Conservation (phyloP, 2,797 vertebrate species). For the Glossophaga mutica region DNA sequence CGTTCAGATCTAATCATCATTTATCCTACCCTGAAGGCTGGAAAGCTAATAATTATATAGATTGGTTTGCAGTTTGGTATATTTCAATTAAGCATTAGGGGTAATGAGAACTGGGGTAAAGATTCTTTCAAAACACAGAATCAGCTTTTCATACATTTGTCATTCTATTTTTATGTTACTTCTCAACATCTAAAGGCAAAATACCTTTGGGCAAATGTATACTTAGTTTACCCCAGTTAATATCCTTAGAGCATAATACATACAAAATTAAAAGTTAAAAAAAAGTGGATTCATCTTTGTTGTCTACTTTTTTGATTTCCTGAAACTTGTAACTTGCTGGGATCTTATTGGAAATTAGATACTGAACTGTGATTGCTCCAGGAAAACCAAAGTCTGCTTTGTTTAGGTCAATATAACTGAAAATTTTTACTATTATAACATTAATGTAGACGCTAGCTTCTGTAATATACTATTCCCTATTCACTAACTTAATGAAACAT, state of each 20-base stretch:
- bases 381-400: background rate
- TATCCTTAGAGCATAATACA: background rate
- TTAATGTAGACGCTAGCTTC: background rate
- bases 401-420: background rate
- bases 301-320: background rate
- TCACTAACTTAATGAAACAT: background rate
- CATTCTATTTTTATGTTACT: background rate
- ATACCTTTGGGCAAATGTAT: constrained; percentile 41
- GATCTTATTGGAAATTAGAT: background rate
- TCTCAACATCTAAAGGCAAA: constrained; percentile 61
- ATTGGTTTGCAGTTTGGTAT: constrained; percentile 71
- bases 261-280: background rate
- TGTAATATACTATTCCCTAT: background rate
- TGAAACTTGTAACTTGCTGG: background rate
- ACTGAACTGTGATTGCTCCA: background rate
- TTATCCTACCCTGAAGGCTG: constrained; percentile 73
- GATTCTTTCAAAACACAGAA: constrained; percentile 62
- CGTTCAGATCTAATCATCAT: constrained; percentile 75
- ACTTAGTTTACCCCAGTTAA: background rate
- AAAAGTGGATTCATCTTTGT: background rate
- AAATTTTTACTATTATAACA: background rate
- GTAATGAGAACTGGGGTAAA: constrained; percentile 75
- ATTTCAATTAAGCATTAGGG: constrained; percentile 75
- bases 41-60: constrained; percentile 76
- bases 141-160: constrained; percentile 8